These are phyloP conservation scores for Stenotaenia linearis DNA, from an alignment of 2,888 invertebrate species.

Conservation along the genomic window DNA sequence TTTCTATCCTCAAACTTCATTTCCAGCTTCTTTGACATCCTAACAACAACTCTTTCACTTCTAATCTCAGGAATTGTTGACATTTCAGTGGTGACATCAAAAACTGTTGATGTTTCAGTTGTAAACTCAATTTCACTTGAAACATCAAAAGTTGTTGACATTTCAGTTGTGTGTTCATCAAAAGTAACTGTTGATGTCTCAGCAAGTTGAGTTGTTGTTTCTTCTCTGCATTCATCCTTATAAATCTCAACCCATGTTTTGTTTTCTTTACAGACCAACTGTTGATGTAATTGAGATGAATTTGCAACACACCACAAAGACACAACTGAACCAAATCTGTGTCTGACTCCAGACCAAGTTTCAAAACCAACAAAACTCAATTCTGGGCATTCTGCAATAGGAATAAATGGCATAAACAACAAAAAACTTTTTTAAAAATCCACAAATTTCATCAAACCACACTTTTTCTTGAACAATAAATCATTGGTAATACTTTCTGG, in stretches of 20 bases:
- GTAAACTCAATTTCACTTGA: background rate
- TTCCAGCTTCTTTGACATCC: background rate
- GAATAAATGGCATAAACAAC: background rate
- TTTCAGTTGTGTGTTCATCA: no score
- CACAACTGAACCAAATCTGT: background rate
- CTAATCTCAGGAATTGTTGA: background rate
- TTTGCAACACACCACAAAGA: background rate
- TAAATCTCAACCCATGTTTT: background rate
- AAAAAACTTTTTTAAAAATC: background rate
- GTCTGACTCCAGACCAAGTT: background rate
- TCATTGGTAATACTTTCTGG: background rate
- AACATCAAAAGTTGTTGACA: background rate
- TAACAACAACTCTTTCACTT: background rate
- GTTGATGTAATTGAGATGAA: background rate
- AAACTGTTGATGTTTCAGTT: background rate
- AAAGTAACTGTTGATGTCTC: background rate
- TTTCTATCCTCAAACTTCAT: background rate
- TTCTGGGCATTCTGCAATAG: background rate
- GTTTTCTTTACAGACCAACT: background rate
- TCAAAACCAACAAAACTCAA: background rate
- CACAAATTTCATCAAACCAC: background rate
- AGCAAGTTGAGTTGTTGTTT: background rate
- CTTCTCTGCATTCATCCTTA: background rate
- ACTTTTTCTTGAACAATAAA: background rate
- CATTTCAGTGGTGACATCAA: background rate